A percentile compares a stretch with the other conserved stretches of the same genome.
phyloP scores from a whole-genome alignment of 2,888 invertebrate species.

The Mesodorylaimus sp. region DNA sequence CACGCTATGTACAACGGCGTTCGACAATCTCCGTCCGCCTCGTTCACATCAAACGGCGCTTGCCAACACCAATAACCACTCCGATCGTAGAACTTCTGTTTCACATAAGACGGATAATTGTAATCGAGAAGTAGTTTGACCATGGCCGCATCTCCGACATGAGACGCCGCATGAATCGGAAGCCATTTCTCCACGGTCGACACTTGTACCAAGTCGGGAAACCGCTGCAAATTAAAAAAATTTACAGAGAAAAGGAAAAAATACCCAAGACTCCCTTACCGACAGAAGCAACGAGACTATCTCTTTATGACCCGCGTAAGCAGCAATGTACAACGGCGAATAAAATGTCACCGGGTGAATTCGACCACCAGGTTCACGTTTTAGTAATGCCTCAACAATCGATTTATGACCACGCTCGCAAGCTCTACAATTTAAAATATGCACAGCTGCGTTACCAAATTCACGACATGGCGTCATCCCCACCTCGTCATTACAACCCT shows the following conservation, averaged over 20 bases:
- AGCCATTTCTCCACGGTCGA: slow-evolving; percentile 77
- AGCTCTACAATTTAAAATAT: slow-evolving; percentile 43
- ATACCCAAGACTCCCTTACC: slow-evolving; percentile 30
- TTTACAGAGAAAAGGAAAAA: slow-evolving; percentile 1
- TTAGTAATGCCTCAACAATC: slow-evolving; percentile 55
- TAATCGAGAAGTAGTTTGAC: not conserved
- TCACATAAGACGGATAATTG: slow-evolving; percentile 57
- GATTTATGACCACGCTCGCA: slow-evolving; percentile 63
- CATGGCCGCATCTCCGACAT: slow-evolving; percentile 42
- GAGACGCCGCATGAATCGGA: slow-evolving; percentile 75
- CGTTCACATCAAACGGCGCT: slow-evolving; percentile 79
- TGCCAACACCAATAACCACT: slow-evolving; percentile 60
- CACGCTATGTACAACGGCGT: slow-evolving; percentile 75
- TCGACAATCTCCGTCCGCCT: slow-evolving; percentile 62
- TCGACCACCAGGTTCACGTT: slow-evolving; percentile 65
- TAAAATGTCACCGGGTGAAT: slow-evolving; percentile 75
- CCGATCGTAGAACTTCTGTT: slow-evolving; percentile 46
- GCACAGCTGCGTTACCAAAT: slow-evolving; percentile 1
- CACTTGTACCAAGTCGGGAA: slow-evolving; percentile 63
- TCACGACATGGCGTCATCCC: too few species aligned
- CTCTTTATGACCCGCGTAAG: slow-evolving; percentile 60
- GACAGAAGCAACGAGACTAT: slow-evolving; percentile 54
- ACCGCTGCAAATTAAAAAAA: slow-evolving; percentile 39
- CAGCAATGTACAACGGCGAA: slow-evolving; percentile 73
- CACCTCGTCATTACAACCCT: too few species aligned